These are phyloP conservation scores for Cardiocondyla obscurior DNA, from an alignment of 1,140 invertebrate genomes.

Conservation along the genomic window DNA sequence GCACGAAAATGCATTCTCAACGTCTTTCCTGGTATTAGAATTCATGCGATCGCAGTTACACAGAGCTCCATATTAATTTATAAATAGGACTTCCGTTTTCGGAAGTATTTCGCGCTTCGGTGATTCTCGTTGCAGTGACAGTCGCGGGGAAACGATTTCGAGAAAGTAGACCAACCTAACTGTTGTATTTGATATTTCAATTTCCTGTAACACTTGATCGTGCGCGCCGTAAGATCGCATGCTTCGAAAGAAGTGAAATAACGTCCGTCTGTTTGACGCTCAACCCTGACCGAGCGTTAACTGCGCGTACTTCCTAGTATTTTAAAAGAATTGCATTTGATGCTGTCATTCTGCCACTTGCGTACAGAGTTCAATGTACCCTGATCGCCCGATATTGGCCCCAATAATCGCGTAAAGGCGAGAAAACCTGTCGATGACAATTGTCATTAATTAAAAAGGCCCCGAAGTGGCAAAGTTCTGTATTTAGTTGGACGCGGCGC, in stretches of 20 bases:
- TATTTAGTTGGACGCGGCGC: conserved; percentile 62
- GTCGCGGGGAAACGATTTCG: not conserved
- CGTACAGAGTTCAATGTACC: conserved; percentile 58
- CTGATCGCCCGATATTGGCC: conserved; percentile 54
- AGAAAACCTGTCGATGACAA: conserved; percentile 61
- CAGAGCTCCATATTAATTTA: not conserved
- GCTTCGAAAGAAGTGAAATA: conserved; percentile 4
- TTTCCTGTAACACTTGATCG: not conserved
- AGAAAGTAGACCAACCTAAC: not conserved
- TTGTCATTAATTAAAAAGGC: conserved; percentile 65
- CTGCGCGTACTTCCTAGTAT: conserved; percentile 42
- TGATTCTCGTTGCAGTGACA: not conserved
- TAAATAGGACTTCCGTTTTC: not conserved
- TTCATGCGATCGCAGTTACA: not conserved
- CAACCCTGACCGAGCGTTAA: not conserved
- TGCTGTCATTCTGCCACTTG: conserved; percentile 23
- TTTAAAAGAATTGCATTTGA: conserved; percentile 32
- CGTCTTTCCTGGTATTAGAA: not conserved
- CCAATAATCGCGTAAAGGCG: conserved; percentile 63
- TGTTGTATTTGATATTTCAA: not conserved
- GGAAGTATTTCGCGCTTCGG: not conserved
- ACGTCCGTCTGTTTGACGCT: not conserved
- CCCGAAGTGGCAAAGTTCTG: conserved; percentile 62
- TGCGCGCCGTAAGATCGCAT: not conserved
- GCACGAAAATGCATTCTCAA: conserved; percentile 10